Percentiles rank a stretch among this genome's conserved stretches.
Evolutionary conservation across 2,888 invertebrate species (phyloP).

Genomic region (Beris chalybata): DNA sequence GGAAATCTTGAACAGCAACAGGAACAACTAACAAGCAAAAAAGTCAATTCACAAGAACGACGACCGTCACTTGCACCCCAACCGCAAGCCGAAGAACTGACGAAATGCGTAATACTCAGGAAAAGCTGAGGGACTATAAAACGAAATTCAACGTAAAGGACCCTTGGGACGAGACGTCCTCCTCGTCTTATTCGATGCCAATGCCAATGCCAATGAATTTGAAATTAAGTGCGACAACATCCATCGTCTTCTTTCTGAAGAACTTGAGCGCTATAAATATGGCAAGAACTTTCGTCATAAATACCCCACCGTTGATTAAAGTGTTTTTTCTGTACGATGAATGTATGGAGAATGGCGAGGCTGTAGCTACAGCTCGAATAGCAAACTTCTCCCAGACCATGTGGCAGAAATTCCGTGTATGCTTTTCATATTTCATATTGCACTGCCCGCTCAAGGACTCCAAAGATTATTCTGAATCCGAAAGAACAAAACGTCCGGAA

Average conservation of each 20-base stretch:
- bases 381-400: slow-evolving; percentile 17
- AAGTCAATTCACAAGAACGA: no score
- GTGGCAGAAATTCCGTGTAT: slow-evolving; percentile 23
- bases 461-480: not conserved
- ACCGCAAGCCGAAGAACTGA: no score
- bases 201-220: slow-evolving; percentile 11
- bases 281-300: slow-evolving; percentile 9
- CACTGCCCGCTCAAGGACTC: not conserved
- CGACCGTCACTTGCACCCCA: no score
- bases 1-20: no score
- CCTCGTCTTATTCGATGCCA: no score
- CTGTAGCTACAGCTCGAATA: not conserved
- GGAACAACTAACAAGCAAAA: no score
- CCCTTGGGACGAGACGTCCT: no score
- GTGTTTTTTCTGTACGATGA: slow-evolving; percentile 22
- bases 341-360: slow-evolving; percentile 2
- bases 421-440: slow-evolving; percentile 19
- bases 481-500: not conserved
- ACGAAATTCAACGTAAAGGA: no score
- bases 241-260: slow-evolving; percentile 13
- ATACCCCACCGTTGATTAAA: slow-evolving; percentile 17
- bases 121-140: no score
- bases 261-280: not conserved
- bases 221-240: slow-evolving; percentile 6
- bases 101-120: no score